Base-by-base conservation (phyloP, 1,140 invertebrate species). In the Goniozus legneri region DNA sequence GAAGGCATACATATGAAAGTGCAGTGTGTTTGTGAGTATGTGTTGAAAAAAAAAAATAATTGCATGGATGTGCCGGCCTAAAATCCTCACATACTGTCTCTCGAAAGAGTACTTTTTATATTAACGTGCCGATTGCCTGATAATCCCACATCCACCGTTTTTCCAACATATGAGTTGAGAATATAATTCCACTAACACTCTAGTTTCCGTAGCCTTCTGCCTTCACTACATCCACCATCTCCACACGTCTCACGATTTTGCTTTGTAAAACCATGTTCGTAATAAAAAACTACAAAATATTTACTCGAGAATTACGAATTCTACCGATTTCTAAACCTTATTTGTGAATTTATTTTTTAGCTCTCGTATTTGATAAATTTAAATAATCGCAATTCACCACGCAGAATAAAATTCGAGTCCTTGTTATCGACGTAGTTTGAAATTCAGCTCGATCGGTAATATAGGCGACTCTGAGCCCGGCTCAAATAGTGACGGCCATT, bases 191-290 rank as follows among this genome's bases (percentile, higher is more conserved):
- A 57, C 40, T 45, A 32, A 54, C 47, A 53, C 39, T 45, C 20
- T 8, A 44, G 50, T 40, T n/a, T 58, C 47, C 41, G 43, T 57
- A 58, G 53, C 52, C 45, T 47, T 50, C 47, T 60, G 52, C 47
- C 44, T 53, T 39, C 59, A 54, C 44, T 32, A 43, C 39, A 33
- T 52, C 41, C 46, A 58, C 54, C 49, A 55, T 57, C 58, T 58
- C 52, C 50, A 54, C 50, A 58, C 51, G 50, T 54, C 55, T 64
- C 52, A 67, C 64, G 52, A 64, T 61, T 75, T 75, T 73, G 71
- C 71, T 75, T 75, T 75, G 65, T 73, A 73, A 72, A 69, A 71
- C n/a, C 65, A 67, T 73, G 67, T 75, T 75, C 64, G 62, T 73
- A 74, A 75, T 74, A 75, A 75, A 75, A 69, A 46, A 55, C 56